Conservation (phyloP, 2,888 invertebrate species). For the Macrophya alboannulata region DNA sequence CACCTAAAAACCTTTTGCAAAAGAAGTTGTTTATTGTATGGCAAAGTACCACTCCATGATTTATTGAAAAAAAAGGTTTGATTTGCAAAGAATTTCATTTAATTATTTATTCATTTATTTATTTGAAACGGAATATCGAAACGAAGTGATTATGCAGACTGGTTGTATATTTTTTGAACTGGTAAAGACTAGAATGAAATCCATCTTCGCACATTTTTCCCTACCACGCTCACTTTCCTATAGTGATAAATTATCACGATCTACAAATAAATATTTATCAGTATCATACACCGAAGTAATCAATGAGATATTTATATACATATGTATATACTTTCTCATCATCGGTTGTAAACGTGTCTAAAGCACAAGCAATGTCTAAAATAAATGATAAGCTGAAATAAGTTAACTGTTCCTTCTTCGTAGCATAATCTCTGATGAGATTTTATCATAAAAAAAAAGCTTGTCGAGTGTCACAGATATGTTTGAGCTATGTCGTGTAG, state of each 20-base stretch:
- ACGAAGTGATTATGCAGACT: neutral
- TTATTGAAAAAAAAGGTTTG: neutral
- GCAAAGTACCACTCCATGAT: neutral
- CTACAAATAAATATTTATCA: conserved; percentile 24
- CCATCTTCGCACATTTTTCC: neutral
- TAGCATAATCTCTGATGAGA: neutral
- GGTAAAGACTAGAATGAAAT: neutral
- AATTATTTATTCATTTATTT: neutral
- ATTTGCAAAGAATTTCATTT: neutral
- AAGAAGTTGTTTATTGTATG: no score
- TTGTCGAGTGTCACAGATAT: neutral
- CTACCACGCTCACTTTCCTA: neutral
- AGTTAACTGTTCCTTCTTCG: neutral
- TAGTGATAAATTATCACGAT: conserved; percentile 19
- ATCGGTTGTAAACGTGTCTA: neutral
- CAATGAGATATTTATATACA: neutral
- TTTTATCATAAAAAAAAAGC: neutral
- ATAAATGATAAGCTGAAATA: neutral
- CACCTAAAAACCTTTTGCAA: no score
- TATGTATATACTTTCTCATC: neutral
- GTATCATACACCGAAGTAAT: neutral
- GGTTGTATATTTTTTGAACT: neutral
- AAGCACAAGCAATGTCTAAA: neutral
- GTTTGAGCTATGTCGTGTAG: neutral
- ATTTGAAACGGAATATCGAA: neutral